Evolutionary conservation across 2,888 invertebrate species (phyloP), one percentile per base, ranked within the genome.

Genomic region (Eupithecia vulgata): DNA sequence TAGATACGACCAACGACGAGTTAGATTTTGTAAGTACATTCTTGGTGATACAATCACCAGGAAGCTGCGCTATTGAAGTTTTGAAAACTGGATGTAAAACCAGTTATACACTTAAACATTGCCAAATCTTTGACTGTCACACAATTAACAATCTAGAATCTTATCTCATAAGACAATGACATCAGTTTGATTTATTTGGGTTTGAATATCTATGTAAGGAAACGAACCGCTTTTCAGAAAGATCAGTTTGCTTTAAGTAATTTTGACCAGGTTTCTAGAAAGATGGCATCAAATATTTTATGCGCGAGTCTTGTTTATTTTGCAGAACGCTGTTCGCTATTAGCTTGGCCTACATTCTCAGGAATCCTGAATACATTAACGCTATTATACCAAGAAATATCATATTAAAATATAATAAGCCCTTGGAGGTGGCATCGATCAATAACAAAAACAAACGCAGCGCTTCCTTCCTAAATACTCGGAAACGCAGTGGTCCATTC

Each of bases 401-500:
- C 42, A 68, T 68, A 72, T 66, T 45, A 52, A 62, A 68, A 52
- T 68, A 12, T 17, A 67, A 67, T 34, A 25, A 68, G 34, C n/a
- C 21, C 40, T 70, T 37, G 40, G 57, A 61, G 72, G 73, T 74
- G 76, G 52, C 69, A 81, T 80, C 72, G 77, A 83, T 82, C 84
- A 84, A 87, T 85, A 86, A 86, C 84, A 86, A 86, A 85, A 87
- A 85, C 85, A 85, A 84, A 84, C 83, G 83, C 77, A 76, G 79
- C 78, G 84, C 88, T 93, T 93, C 92, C 93, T 93, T 93, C 93
- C 93, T 90, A 86, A 79, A 81, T 88, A 88, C 87, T 90, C 83
- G 87, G 93, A 93, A 93, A 85, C 79, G 80, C 84, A 12, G n/a
- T 84, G 81, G 79, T 75, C 87, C 87, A 88, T 91, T 88, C 90